Percentiles rank a stretch among this genome's conserved stretches.
Evolutionary conservation across 2,888 invertebrate species (phyloP).

Genomic region (Brenthis daphne): DNA sequence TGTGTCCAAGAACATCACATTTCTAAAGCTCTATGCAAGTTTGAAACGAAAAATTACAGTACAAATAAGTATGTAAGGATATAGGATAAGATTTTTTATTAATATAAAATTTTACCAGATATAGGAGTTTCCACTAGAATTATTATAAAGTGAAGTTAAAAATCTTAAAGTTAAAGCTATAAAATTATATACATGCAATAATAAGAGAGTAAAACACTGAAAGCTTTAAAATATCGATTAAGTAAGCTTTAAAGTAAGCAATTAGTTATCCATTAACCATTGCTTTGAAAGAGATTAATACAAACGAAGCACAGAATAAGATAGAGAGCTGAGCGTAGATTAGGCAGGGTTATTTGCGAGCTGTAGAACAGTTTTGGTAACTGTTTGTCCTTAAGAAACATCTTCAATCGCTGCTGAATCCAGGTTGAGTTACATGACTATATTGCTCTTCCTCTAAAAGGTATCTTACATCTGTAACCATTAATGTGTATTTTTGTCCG

Average conservation of each 20-base stretch:
- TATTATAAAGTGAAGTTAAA: constrained; percentile 1
- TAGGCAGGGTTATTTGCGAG: constrained; percentile 81
- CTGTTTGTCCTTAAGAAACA: constrained; percentile 55
- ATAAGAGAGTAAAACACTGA: constrained; percentile 24
- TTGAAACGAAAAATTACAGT: too few relatives aligned
- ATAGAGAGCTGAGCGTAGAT: constrained; percentile 73
- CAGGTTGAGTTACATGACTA: constrained; percentile 43
- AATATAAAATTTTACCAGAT: neutral
- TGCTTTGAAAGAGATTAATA: constrained; percentile 48
- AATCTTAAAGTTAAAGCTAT: neutral
- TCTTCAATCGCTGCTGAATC: constrained; percentile 45
- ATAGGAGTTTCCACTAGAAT: neutral
- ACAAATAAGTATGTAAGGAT: too few relatives aligned
- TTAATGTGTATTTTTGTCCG: constrained; percentile 55
- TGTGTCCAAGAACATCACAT: constrained; percentile 3
- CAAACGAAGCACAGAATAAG: constrained; percentile 72
- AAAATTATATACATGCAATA: constrained; percentile 27
- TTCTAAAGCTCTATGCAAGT: neutral
- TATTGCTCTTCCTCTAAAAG: constrained; percentile 65
- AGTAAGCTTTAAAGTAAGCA: constrained; percentile 29
- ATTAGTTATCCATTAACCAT: constrained; percentile 23
- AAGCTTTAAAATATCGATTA: constrained; percentile 26
- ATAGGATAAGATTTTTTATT: neutral
- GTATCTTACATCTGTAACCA: constrained; percentile 49
- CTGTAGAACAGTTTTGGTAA: constrained; percentile 59